Evolutionary conservation across 37 sponge, comb jelly and placozoan species (phyloP).

Genomic region (Chondrosia reniformis): DNA sequence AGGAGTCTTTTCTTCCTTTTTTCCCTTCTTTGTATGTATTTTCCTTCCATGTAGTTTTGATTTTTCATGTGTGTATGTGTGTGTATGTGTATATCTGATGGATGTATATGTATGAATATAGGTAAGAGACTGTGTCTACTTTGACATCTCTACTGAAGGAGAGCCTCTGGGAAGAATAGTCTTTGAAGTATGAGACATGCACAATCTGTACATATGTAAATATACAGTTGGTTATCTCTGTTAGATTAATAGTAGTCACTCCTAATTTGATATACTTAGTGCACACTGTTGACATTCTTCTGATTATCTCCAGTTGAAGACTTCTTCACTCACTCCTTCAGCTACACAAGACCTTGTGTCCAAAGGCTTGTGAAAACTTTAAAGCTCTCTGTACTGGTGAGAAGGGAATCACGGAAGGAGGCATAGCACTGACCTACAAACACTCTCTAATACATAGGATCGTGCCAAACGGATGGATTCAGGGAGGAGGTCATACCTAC

Average conservation of each 20-base stretch:
- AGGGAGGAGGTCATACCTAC: slow-evolving; percentile 94
- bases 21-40: too few relatives aligned
- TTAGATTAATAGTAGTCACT: too few relatives aligned
- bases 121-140: slow-evolving; percentile 43
- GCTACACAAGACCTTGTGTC: slow-evolving; percentile 68
- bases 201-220: too few relatives aligned
- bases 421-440: slow-evolving; percentile 40
- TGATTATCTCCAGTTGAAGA: too few relatives aligned
- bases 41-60: too few relatives aligned
- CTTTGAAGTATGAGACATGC: slow-evolving; percentile 58
- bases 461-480: slow-evolving; percentile 81
- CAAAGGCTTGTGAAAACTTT: slow-evolving; percentile 72
- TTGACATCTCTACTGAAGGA: slow-evolving; percentile 54
- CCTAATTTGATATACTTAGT: too few relatives aligned
- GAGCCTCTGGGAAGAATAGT: slow-evolving; percentile 48
- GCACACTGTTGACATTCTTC: too few relatives aligned
- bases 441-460: slow-evolving; percentile 65
- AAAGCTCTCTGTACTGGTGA: slow-evolving; percentile 67
- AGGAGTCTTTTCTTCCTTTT: too few relatives aligned
- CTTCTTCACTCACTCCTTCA: slow-evolving; percentile 8
- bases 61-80: slow-evolving; percentile 14
- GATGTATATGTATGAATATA: neutral
- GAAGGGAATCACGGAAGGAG: slow-evolving; percentile 33
- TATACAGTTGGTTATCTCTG: too few relatives aligned
- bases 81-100: neutral